Evolutionary conservation across 92 coral and sea anemone species (phyloP).

Genomic region (Zoanthus sociatus): DNA sequence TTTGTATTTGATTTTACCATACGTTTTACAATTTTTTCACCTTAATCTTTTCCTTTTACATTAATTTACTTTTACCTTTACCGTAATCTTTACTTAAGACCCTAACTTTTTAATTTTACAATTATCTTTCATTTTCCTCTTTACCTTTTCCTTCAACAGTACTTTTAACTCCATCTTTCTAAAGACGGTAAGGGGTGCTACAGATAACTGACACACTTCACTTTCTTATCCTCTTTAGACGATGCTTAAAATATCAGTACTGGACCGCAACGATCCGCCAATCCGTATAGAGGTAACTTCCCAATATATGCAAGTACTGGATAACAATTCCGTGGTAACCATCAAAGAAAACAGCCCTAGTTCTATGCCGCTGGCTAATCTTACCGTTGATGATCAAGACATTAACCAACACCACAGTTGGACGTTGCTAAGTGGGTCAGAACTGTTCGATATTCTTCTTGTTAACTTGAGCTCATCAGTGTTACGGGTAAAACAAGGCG

Average conservation of each 20-base stretch:
- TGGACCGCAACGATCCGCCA: slow-evolving; percentile 82
- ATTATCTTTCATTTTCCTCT: too few relatives aligned
- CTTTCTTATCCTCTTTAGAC: slow-evolving; percentile 33
- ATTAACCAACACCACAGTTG: slow-evolving; percentile 76
- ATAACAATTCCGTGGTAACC: slow-evolving; percentile 37
- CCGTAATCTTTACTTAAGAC: too few relatives aligned
- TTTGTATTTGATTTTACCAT: too few relatives aligned
- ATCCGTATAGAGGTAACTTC: slow-evolving; percentile 63
- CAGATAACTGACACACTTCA: not conserved
- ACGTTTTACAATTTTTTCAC: too few relatives aligned
- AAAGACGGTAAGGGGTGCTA: too few relatives aligned
- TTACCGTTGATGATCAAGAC: slow-evolving; percentile 89
- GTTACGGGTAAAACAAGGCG: slow-evolving; percentile 69
- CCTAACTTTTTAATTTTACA: too few relatives aligned
- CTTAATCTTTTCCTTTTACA: too few relatives aligned
- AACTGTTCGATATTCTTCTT: slow-evolving; percentile 53
- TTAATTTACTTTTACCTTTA: too few relatives aligned
- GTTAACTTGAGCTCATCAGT: slow-evolving; percentile 55
- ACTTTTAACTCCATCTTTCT: too few relatives aligned
- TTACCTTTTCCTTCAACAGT: too few relatives aligned
- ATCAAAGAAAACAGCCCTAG: slow-evolving; percentile 86
- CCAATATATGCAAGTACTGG: slow-evolving; percentile 23
- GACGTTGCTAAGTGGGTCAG: slow-evolving; percentile 62
- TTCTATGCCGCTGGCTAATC: slow-evolving; percentile 78
- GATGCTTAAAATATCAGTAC: slow-evolving; percentile 50